Percentiles rank a stretch among this genome's conserved stretches.
Evolutionary conservation across 1,140 invertebrate genomes (phyloP).

Genomic region (Galleria mellonella): DNA sequence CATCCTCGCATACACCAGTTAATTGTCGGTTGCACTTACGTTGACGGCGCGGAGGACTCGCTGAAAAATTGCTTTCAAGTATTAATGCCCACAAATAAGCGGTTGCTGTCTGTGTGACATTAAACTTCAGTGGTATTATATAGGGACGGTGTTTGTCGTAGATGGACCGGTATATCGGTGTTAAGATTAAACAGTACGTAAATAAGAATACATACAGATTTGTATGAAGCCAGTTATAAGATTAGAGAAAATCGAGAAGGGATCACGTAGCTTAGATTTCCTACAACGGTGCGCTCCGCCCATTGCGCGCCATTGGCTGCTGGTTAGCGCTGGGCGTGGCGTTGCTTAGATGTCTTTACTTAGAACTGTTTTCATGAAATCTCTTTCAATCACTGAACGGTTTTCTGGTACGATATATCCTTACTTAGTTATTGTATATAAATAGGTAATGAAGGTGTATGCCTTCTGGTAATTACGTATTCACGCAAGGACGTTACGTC

Average conservation of each 20-base stretch:
- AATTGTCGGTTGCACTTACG: slow-evolving; percentile 56
- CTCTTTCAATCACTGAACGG: too few species aligned
- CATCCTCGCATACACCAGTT: slow-evolving; percentile 46
- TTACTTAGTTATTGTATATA: too few species aligned
- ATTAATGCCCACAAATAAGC: slow-evolving; percentile 61
- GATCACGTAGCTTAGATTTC: slow-evolving; percentile 44
- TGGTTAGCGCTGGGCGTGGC: slow-evolving; percentile 54
- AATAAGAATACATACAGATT: background rate
- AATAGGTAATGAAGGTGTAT: too few species aligned
- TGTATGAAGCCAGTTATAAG: slow-evolving; percentile 11
- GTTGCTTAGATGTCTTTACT: slow-evolving; percentile 51
- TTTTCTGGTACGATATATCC: too few species aligned
- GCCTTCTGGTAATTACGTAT: too few species aligned
- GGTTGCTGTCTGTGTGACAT: slow-evolving; percentile 41
- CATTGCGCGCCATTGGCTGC: slow-evolving; percentile 47
- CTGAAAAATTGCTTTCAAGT: slow-evolving; percentile 63
- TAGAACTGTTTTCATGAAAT: slow-evolving; percentile 28
- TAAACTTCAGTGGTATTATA: slow-evolving; percentile 37
- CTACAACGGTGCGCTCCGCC: slow-evolving; percentile 42
- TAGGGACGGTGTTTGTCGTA: slow-evolving; percentile 27
- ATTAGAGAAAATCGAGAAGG: slow-evolving; percentile 24
- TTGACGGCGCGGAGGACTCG: slow-evolving; percentile 31
- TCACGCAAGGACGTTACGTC: too few species aligned
- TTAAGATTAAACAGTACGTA: background rate
- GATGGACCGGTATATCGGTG: slow-evolving; percentile 16